phyloP scores from a whole-genome alignment of 2,113 vertebrate genomes.

The Pomatorhinus ruficollis region DNA sequence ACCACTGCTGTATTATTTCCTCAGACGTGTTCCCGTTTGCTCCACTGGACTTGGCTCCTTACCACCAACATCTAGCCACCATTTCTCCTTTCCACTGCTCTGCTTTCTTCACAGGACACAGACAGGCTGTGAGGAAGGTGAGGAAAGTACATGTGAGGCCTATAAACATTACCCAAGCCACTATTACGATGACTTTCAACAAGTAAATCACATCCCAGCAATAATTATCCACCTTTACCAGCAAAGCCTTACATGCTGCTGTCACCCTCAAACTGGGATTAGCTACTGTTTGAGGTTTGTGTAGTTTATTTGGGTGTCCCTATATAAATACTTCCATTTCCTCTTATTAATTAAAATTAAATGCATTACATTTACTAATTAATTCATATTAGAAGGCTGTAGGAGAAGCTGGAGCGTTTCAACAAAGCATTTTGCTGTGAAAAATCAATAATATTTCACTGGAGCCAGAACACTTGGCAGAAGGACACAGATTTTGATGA shows the following conservation, averaged over 20 bases:
- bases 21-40: not conserved
- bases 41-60: not conserved
- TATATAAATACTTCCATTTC: not conserved
- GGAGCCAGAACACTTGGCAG: not conserved
- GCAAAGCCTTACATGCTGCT: not conserved
- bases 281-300: not conserved
- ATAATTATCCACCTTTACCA: not conserved
- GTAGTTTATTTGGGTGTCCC: not conserved
- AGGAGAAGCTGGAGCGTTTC: not conserved
- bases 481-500: not conserved
- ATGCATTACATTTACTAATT: not conserved
- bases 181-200: not conserved
- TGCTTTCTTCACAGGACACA: not conserved
- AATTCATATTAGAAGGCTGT: not conserved
- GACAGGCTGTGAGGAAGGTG: not conserved
- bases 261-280: not conserved
- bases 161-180: not conserved
- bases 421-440: not conserved
- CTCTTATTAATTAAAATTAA: not conserved
- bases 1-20: rapidly evolving
- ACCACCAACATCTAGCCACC: rapidly evolving
- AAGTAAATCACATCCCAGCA: not conserved
- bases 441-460: not conserved
- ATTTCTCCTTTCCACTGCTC: not conserved
- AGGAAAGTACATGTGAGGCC: not conserved